Conservation (phyloP, 2,888 invertebrate species). For the Agonopterix alstromeriana region DNA sequence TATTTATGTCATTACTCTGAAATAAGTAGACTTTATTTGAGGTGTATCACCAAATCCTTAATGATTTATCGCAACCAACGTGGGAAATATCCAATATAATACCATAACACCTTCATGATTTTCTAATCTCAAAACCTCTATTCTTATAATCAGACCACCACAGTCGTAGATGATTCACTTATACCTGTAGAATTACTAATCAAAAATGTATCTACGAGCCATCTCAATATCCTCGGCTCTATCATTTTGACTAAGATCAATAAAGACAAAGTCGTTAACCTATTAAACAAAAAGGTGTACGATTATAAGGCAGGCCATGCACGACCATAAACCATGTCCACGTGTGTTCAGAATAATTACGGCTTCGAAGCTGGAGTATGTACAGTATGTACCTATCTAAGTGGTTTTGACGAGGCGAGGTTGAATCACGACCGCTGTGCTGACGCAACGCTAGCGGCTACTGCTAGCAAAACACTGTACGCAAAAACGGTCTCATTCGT, state of each 20-base stretch:
- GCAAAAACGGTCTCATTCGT: conserved; percentile 10
- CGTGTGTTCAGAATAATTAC: conserved; percentile 71
- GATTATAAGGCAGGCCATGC: conserved; percentile 55
- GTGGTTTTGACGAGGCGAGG: conserved; percentile 42
- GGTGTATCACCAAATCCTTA: too few species aligned
- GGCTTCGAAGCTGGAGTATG: conserved; percentile 25
- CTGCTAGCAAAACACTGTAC: conserved; percentile 28
- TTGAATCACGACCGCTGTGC: conserved; percentile 46
- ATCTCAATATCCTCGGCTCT: background rate
- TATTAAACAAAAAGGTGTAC: conserved; percentile 59
- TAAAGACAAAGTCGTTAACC: conserved; percentile 62
- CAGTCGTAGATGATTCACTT: background rate
- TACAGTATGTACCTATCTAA: conserved; percentile 23
- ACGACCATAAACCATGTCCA: conserved; percentile 59
- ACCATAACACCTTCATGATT: too few species aligned
- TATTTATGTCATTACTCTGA: too few species aligned
- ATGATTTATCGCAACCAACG: too few species aligned
- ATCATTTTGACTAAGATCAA: conserved; percentile 41
- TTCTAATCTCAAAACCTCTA: too few species aligned
- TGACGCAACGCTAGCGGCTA: conserved; percentile 32
- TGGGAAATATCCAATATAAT: too few species aligned
- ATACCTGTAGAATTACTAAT: background rate
- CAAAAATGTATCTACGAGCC: too few species aligned
- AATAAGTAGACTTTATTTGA: too few species aligned
- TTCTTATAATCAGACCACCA: background rate